These are phyloP conservation scores for Vidua chalybeata DNA, from an alignment of 2,113 vertebrate genomes.

Conservation along the genomic window DNA sequence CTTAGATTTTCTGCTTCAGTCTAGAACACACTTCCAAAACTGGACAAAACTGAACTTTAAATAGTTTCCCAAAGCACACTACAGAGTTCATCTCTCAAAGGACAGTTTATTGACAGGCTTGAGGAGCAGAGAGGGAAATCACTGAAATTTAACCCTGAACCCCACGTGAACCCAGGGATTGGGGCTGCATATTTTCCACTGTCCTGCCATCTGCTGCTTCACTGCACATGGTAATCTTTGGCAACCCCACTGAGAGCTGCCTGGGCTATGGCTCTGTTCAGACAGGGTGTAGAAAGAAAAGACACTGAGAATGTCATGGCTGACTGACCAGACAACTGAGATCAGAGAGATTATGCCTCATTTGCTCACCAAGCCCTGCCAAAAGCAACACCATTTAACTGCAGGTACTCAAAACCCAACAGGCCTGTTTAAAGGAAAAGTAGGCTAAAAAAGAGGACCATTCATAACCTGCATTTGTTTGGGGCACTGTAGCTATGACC, in stretches of 20 bases:
- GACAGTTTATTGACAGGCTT: not conserved
- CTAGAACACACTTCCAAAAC: not conserved
- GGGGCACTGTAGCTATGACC: conserved; percentile 54
- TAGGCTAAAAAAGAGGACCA: conserved; percentile 68
- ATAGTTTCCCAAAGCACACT: not conserved
- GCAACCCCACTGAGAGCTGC: conserved; percentile 75
- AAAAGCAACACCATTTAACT: conserved; percentile 84
- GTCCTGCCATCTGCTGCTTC: conserved; percentile 68
- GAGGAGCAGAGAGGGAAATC: conserved; percentile 5
- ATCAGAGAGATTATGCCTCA: conserved; percentile 82
- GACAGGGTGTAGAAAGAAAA: conserved; percentile 78
- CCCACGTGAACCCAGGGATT: conserved; percentile 68
- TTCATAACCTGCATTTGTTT: conserved; percentile 71
- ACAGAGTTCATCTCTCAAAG: not conserved
- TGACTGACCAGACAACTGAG: conserved; percentile 75
- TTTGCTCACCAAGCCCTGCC: conserved; percentile 78
- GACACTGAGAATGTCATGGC: conserved; percentile 80
- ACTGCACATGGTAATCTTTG: conserved; percentile 66
- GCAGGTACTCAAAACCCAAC: conserved; percentile 80
- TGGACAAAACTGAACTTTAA: not conserved
- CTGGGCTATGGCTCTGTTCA: conserved; percentile 71
- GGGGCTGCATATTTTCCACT: conserved; percentile 59
- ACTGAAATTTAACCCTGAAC: conserved; percentile 75
- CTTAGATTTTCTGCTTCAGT: not conserved
- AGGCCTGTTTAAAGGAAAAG: conserved; percentile 72